Conservation (phyloP, 64 coral and sea anemone species). For the Platygyra sinensis region DNA sequence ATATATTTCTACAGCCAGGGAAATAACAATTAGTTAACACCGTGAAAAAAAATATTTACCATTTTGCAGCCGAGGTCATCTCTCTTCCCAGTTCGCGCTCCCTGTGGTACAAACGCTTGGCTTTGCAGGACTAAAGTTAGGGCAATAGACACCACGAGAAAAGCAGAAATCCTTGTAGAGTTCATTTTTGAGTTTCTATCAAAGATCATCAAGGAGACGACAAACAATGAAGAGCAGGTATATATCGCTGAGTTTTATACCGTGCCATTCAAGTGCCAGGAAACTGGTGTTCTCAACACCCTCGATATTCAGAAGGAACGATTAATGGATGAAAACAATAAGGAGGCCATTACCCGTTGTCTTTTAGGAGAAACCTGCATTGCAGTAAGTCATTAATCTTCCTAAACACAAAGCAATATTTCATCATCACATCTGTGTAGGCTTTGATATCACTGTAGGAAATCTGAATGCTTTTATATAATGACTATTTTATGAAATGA, state of each 20-base stretch:
- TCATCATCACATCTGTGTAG: background rate
- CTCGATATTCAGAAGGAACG: background rate
- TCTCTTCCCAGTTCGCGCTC: background rate
- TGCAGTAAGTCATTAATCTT: constrained; percentile 1
- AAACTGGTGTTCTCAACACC: background rate
- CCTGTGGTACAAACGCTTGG: background rate
- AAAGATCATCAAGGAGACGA: background rate
- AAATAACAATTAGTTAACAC: too few relatives aligned
- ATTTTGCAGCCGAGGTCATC: background rate
- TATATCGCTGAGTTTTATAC: background rate
- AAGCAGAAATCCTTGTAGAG: background rate
- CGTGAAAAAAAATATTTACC: background rate
- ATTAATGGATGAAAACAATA: constrained; percentile 24
- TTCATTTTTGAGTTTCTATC: background rate
- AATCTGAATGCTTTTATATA: too few relatives aligned
- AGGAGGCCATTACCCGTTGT: background rate
- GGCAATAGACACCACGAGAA: background rate
- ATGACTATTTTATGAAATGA: background rate
- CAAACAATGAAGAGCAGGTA: too few relatives aligned
- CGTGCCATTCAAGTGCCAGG: constrained; percentile 25
- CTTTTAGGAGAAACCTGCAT: background rate
- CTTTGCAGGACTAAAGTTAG: background rate
- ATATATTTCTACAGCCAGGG: too few relatives aligned
- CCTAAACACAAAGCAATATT: constrained; percentile 10
- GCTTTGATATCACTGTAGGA: background rate